Evolutionary conservation across 2,797 vertebrate species (phyloP).

Genomic region (Serranus cabrilla): DNA sequence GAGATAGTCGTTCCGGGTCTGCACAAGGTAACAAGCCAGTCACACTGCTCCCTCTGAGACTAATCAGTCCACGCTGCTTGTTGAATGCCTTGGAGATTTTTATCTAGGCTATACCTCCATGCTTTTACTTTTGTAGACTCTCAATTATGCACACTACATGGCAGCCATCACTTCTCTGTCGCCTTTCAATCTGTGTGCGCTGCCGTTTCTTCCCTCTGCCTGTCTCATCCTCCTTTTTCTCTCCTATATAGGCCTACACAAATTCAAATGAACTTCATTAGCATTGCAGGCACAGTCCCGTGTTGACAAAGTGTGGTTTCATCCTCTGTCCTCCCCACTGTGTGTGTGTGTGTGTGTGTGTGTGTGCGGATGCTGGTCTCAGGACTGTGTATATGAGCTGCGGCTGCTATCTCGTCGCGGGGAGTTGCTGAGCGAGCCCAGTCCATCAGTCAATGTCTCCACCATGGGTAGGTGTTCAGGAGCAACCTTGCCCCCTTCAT

Average conservation of each 20-base stretch:
- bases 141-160: constrained; percentile 51
- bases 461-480: constrained; percentile 88
- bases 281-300: constrained; percentile 78
- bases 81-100: constrained; percentile 55
- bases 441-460: constrained; percentile 94
- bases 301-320: constrained; percentile 86
- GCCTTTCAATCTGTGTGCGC: constrained; percentile 57
- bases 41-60: constrained; percentile 48
- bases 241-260: constrained; percentile 59
- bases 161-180: constrained; percentile 62
- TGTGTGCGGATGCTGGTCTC: constrained; percentile 41
- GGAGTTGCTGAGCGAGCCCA: constrained; percentile 92
- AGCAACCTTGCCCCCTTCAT: constrained; percentile 58
- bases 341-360: constrained; percentile 50
- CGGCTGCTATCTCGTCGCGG: constrained; percentile 92
- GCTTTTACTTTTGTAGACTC: constrained; percentile 43
- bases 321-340: constrained; percentile 67
- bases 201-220: constrained; percentile 24
- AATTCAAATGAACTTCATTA: constrained; percentile 83
- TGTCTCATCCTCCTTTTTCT: constrained; percentile 50
- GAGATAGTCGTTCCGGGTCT: constrained; percentile 91
- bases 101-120: constrained; percentile 46
- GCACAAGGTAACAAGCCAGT: constrained; percentile 88
- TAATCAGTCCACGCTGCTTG: constrained; percentile 54
- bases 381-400: constrained; percentile 94